phyloP scores from a whole-genome alignment of 2,113 vertebrate genomes.

The cattle (Bos taurus) region DNA sequence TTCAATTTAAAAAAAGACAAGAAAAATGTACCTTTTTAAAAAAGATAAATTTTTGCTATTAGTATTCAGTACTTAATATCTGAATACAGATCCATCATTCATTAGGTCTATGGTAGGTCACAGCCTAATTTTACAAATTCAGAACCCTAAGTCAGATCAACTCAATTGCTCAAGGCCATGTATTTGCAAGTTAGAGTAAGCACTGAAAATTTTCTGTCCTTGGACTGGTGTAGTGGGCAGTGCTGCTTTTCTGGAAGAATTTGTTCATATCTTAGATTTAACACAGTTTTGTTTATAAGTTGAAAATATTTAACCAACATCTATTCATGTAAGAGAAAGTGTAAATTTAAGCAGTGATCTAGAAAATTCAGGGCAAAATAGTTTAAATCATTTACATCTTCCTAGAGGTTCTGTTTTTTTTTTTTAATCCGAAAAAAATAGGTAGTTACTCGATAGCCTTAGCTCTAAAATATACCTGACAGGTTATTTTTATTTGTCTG shows the following conservation, averaged over 20 bases:
- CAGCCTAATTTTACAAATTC: constrained; percentile 36
- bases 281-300: constrained; percentile 12
- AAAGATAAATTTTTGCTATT: neutral
- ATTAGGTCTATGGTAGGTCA: constrained; percentile 10
- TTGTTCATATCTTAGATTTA: neutral
- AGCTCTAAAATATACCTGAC: constrained; percentile 29
- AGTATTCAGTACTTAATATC: neutral
- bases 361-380: neutral
- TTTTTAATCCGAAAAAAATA: constrained; percentile 19
- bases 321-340: neutral
- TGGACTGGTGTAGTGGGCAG: neutral
- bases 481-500: constrained; percentile 51
- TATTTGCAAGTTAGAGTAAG: neutral
- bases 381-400: constrained; percentile 26
- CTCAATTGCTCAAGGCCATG: neutral
- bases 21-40: neutral
- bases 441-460: neutral
- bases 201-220: neutral
- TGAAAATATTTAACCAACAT: neutral
- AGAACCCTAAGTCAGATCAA: neutral
- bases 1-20: neutral
- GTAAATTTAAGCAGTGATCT: constrained; percentile 5
- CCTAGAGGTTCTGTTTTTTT: constrained; percentile 13
- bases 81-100: neutral
- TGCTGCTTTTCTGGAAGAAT: neutral